Percentiles rank a stretch among this genome's conserved stretches.
phyloP scores from a whole-genome alignment of 2,113 vertebrate genomes.

The Glaucomys volans region DNA sequence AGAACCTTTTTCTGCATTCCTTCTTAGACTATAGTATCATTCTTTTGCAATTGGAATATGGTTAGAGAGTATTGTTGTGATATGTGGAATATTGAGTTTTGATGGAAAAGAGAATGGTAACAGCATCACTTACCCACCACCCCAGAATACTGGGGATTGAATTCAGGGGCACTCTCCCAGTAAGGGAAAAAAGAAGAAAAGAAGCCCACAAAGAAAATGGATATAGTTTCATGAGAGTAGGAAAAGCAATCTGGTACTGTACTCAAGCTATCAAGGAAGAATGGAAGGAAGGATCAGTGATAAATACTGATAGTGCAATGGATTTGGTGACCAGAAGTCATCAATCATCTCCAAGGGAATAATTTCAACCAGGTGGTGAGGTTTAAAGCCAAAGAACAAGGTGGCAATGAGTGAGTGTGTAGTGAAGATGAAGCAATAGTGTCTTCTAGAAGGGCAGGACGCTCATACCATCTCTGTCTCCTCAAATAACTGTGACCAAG shows the following conservation, averaged over 20 bases:
- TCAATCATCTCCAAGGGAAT: not conserved
- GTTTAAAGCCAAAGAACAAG: not conserved
- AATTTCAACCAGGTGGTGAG: not conserved
- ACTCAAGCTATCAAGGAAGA: not conserved
- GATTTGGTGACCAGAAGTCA: not conserved
- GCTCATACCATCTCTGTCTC: not conserved
- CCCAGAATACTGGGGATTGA: no score
- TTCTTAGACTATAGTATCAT: not conserved
- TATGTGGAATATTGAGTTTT: not conserved
- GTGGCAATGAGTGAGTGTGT: not conserved
- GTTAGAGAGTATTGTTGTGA: not conserved
- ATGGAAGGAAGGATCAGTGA: not conserved
- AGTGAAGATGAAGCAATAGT: not conserved
- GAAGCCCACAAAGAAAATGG: not conserved
- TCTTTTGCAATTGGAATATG: not conserved
- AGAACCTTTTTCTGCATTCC: not conserved
- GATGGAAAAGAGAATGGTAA: not conserved
- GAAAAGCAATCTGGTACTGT: not conserved
- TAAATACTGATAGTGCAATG: not conserved
- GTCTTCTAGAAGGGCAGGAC: not conserved
- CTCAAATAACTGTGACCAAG: not conserved
- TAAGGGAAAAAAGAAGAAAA: constrained; percentile 13
- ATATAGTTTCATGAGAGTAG: not conserved
- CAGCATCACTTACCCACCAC: not conserved
- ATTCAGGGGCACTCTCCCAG: no score